phyloP scores from a whole-genome alignment of 2,797 vertebrate genomes.

The Arctocebus calabarensis region DNA sequence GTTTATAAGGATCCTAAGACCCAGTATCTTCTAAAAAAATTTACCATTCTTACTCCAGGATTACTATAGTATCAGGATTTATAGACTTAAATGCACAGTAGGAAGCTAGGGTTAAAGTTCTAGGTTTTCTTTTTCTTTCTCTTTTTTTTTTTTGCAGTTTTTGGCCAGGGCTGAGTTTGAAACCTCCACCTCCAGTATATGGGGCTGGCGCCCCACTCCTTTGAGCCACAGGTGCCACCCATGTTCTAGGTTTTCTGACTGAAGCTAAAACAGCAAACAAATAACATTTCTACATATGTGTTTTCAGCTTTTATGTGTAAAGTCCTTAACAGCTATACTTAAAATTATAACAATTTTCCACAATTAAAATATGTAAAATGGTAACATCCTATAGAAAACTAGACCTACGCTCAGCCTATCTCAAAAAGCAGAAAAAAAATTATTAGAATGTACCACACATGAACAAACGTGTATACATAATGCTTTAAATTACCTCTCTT shows the following conservation, averaged over 20 bases:
- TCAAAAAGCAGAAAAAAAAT: conserved; percentile 56
- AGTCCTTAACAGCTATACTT: conserved; percentile 37
- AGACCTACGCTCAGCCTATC: neutral
- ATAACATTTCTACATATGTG: neutral
- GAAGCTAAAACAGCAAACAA: conserved; percentile 64
- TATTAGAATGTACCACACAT: neutral
- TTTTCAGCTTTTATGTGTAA: conserved; percentile 63
- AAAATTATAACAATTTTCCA: conserved; percentile 51
- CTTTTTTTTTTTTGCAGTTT: too few species aligned
- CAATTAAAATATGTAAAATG: neutral
- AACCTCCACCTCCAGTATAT: too few species aligned
- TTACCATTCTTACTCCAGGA: conserved; percentile 38
- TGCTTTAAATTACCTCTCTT: conserved; percentile 91
- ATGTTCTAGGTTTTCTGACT: conserved; percentile 17
- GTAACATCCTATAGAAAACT: conserved; percentile 22
- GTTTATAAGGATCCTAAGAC: conserved; percentile 6
- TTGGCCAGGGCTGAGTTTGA: too few species aligned
- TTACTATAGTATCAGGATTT: conserved; percentile 41
- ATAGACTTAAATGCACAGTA: neutral
- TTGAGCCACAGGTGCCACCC: too few species aligned
- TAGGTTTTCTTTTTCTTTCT: neutral
- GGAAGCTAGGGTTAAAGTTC: conserved; percentile 23
- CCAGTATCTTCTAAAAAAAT: conserved; percentile 26
- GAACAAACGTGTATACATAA: conserved; percentile 35
- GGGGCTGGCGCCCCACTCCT: too few species aligned